Conservation (phyloP, 1,140 invertebrate genomes). For the Andrena cerasifolii region DNA sequence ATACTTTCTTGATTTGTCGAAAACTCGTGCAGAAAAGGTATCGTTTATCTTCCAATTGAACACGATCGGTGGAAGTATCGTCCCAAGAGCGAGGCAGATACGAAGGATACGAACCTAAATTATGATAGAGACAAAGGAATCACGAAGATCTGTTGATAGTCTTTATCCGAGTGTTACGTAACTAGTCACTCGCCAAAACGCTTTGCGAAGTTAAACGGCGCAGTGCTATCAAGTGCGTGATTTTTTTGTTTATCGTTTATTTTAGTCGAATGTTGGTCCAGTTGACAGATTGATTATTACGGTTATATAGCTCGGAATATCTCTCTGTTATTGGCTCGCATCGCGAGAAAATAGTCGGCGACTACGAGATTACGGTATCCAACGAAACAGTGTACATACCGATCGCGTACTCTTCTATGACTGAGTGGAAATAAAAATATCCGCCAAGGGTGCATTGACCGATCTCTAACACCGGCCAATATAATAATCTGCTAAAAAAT, state of each 20-base stretch:
- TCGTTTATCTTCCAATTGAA: neutral
- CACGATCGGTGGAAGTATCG: neutral
- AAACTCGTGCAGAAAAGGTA: neutral
- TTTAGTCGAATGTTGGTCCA: neutral
- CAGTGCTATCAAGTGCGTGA: neutral
- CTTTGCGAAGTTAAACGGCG: neutral
- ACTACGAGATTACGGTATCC: constrained; percentile 5
- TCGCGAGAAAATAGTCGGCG: neutral
- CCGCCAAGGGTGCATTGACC: constrained; percentile 38
- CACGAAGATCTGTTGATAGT: constrained; percentile 18
- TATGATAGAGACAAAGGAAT: neutral
- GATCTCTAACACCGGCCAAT: constrained; percentile 3
- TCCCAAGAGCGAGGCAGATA: neutral
- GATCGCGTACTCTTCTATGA: constrained; percentile 21
- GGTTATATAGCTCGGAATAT: neutral
- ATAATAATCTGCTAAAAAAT: constrained; percentile 1
- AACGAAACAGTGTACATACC: constrained; percentile 9
- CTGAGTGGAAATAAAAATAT: constrained; percentile 35
- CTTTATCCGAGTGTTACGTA: constrained; percentile 37
- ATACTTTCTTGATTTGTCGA: neutral
- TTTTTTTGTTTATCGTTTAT: neutral
- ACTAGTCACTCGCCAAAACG: constrained; percentile 17
- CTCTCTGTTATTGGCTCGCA: neutral
- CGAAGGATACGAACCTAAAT: neutral
- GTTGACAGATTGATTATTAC: too few species aligned